A percentile compares a stretch with the other conserved stretches of the same genome.
phyloP scores from a whole-genome alignment of 2,113 vertebrate species.

The Zootoca vivipara region DNA sequence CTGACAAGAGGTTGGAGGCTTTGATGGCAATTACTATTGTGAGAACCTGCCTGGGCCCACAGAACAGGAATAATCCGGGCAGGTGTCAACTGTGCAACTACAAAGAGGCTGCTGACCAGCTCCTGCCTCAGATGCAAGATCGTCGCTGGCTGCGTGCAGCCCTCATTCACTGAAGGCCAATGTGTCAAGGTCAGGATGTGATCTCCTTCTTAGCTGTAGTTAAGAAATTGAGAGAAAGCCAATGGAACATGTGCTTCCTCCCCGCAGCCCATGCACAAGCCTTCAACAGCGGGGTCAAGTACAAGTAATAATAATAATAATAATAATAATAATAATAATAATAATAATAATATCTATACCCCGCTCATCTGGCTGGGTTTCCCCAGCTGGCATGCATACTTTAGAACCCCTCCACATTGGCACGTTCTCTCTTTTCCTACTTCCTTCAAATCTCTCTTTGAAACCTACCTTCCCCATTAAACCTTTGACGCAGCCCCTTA shows the following conservation, averaged over 20 bases:
- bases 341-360: too few relatives aligned
- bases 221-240: background rate
- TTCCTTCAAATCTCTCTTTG: background rate
- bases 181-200: background rate
- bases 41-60: background rate
- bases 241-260: background rate
- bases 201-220: background rate
- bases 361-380: too few relatives aligned
- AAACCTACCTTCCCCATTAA: background rate
- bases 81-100: background rate
- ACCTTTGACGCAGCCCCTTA: background rate
- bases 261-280: background rate
- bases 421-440: background rate
- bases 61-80: background rate
- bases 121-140: background rate
- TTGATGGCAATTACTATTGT: constrained; percentile 18
- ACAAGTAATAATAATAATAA: too few relatives aligned
- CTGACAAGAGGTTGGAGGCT: constrained; percentile 26
- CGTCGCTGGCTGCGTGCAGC: background rate
- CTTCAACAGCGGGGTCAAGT: background rate
- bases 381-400: background rate
- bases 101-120: background rate
- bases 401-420: background rate
- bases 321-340: too few relatives aligned
- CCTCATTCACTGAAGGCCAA: background rate